Evolutionary conservation across 2,888 invertebrate species (phyloP).

Genomic region (Dexiosoma caninum): DNA sequence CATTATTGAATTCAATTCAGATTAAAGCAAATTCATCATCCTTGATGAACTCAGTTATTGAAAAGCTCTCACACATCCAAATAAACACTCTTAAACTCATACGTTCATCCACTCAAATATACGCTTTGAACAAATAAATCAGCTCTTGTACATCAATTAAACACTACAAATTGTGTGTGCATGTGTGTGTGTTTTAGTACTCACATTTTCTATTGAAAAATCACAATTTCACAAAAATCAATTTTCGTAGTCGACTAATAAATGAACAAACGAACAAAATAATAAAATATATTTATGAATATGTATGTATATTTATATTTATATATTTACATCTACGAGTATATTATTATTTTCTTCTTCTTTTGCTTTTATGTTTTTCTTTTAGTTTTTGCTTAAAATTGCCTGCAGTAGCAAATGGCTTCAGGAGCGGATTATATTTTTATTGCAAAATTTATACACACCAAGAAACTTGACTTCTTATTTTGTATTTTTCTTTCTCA

Average conservation of each 20-base stretch:
- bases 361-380: neutral
- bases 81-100: neutral
- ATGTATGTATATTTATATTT: too few species aligned
- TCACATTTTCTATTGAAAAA: neutral
- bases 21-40: conserved; percentile 29
- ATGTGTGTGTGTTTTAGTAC: neutral
- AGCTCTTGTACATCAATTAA: conserved; percentile 45
- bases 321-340: too few species aligned
- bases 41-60: conserved; percentile 29
- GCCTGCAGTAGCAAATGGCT: conserved; percentile 30
- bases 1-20: neutral
- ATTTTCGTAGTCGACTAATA: conserved; percentile 30
- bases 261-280: neutral
- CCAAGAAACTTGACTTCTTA: neutral
- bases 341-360: too few species aligned
- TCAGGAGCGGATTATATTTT: conserved; percentile 27
- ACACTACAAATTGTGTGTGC: neutral
- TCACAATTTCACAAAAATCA: conserved; percentile 37
- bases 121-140: conserved; percentile 24
- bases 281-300: too few species aligned
- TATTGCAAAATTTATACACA: conserved; percentile 20
- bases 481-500: neutral
- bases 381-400: conserved; percentile 6
- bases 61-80: neutral
- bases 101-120: neutral